Conservation (phyloP, 1,140 invertebrate genomes). For the Globodera rostochiensis region DNA sequence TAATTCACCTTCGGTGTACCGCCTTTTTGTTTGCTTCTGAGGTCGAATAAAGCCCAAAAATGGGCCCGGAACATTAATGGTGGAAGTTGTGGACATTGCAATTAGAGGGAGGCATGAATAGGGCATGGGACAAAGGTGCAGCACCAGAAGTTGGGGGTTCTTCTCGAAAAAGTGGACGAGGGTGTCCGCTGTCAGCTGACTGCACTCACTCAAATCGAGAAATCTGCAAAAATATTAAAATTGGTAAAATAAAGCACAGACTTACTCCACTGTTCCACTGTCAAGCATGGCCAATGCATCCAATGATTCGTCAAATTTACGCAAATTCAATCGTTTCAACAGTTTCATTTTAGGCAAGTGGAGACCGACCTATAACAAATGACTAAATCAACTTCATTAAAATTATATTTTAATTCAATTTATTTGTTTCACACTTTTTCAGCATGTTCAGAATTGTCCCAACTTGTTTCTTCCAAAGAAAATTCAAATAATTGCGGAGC, state of each 20-base stretch:
- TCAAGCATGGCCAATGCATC: conserved; percentile 9
- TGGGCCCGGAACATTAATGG: conserved; percentile 17
- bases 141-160: conserved; percentile 29
- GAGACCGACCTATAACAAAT: neutral
- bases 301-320: conserved; percentile 21
- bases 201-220: conserved; percentile 39
- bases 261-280: conserved; percentile 16
- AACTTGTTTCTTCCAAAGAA: conserved; percentile 40
- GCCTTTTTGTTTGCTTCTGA: conserved; percentile 1
- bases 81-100: conserved; percentile 27
- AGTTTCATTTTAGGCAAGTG: neutral
- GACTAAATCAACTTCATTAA: neutral
- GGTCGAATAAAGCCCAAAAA: conserved; percentile 21
- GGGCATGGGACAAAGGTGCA: conserved; percentile 43
- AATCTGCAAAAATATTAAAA: conserved; percentile 11
- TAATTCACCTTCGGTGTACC: conserved; percentile 5
- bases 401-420: neutral
- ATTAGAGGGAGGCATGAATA: conserved; percentile 6
- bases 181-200: conserved; percentile 23
- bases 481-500: conserved; percentile 35
- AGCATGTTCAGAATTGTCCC: conserved; percentile 33
- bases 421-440: conserved; percentile 24
- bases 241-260: neutral
- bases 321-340: conserved; percentile 16
- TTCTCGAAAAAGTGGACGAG: conserved; percentile 32